Evolutionary conservation across 1,140 invertebrate species (phyloP).

Genomic region (Drosophila watanabei): DNA sequence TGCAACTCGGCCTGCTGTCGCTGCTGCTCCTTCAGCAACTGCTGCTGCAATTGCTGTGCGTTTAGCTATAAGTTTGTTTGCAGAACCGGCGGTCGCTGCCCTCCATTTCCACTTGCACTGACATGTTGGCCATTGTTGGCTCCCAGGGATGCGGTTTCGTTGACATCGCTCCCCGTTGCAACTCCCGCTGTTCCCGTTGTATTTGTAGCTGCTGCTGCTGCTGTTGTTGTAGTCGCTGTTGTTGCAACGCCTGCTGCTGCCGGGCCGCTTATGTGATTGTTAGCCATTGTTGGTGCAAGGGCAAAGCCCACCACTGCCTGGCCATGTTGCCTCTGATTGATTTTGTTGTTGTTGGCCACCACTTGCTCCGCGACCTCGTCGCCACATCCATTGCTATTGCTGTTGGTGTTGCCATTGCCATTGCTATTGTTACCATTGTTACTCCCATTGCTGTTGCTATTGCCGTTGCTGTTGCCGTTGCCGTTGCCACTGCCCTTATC

Average conservation of each 20-base stretch:
- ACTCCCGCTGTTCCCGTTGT: conserved; percentile 1
- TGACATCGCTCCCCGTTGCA: conserved; percentile 16
- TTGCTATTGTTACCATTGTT: neutral
- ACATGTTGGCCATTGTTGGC: neutral
- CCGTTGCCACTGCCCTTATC: conserved; percentile 34
- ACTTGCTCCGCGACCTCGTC: conserved; percentile 52
- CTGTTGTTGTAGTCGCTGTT: conserved; percentile 18
- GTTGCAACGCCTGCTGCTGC: conserved; percentile 8
- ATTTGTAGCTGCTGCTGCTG: conserved; percentile 17
- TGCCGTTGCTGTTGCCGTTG: neutral
- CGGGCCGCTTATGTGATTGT: conserved; percentile 48
- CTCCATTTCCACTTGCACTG: conserved; percentile 23
- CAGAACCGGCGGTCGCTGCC: conserved; percentile 57
- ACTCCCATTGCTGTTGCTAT: too few relatives aligned
- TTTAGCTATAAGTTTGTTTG: conserved; percentile 85
- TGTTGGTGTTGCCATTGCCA: neutral
- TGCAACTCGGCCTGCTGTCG: conserved; percentile 45
- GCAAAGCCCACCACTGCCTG: conserved; percentile 36
- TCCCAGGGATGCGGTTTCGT: conserved; percentile 28
- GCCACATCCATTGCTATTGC: conserved; percentile 6
- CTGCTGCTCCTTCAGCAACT: conserved; percentile 67
- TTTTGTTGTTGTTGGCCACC: conserved; percentile 84
- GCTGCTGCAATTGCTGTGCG: conserved; percentile 76
- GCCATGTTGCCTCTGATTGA: conserved; percentile 79
- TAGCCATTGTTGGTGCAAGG: conserved; percentile 20